phyloP scores from a whole-genome alignment of 23 tunicate species.

The Trididemnum nubilum region DNA sequence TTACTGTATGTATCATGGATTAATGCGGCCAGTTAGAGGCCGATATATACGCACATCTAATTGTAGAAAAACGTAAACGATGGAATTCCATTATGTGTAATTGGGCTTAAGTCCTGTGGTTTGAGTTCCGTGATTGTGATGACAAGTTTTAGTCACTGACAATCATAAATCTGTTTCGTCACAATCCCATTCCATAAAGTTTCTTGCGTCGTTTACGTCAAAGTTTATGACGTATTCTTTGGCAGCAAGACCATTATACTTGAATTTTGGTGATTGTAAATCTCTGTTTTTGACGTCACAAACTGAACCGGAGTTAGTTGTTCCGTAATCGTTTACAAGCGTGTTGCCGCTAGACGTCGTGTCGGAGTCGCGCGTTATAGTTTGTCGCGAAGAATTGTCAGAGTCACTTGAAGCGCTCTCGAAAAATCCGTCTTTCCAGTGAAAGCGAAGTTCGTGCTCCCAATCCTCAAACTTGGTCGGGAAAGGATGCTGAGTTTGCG shows the following conservation, averaged over 20 bases:
- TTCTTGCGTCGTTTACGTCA: conserved; percentile 25
- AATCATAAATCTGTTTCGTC: conserved; percentile 75
- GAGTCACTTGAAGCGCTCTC: not conserved
- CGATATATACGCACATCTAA: too few species aligned
- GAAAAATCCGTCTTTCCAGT: conserved; percentile 20
- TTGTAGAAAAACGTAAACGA: too few species aligned
- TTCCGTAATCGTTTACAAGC: conserved; percentile 23
- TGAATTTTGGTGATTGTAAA: not conserved
- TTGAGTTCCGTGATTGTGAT: too few species aligned
- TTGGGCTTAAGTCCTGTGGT: too few species aligned
- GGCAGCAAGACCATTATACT: too few species aligned
- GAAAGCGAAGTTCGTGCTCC: conserved; percentile 4
- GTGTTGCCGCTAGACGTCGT: conserved; percentile 38
- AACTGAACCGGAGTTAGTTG: not conserved
- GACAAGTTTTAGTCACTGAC: too few species aligned
- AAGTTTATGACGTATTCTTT: conserved; percentile 31
- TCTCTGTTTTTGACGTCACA: not conserved
- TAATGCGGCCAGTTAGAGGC: too few species aligned
- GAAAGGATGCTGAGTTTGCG: not conserved
- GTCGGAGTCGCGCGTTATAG: conserved; percentile 3
- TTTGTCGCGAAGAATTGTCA: conserved; percentile 18
- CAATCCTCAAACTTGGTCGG: not conserved
- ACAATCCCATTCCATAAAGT: conserved; percentile 77
- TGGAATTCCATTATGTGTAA: too few species aligned
- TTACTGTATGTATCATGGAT: too few species aligned